Evolutionary conservation across 2,888 invertebrate genomes (phyloP).

Genomic region (Meta bourneti): DNA sequence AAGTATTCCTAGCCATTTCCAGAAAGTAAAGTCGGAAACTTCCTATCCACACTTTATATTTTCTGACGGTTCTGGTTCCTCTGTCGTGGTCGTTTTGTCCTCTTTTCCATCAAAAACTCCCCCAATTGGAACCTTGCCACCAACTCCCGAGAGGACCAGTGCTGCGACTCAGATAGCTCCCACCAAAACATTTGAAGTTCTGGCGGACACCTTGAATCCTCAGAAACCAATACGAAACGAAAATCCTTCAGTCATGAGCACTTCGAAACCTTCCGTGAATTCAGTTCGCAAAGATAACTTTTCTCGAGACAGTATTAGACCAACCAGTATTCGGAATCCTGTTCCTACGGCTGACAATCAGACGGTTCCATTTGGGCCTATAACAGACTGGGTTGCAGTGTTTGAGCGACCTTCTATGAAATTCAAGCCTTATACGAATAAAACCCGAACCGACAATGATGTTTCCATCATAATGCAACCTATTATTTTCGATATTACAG

Average conservation of each 20-base stretch:
- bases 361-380: constrained; percentile 62
- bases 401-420: constrained; percentile 64
- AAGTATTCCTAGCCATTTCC: constrained; percentile 7
- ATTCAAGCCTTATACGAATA: constrained; percentile 48
- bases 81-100: constrained; percentile 18
- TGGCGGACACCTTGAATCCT: constrained; percentile 10
- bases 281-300: neutral
- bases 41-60: constrained; percentile 61
- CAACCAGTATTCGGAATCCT: constrained; percentile 8
- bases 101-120: constrained; percentile 36
- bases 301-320: constrained; percentile 2
- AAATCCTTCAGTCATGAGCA: neutral
- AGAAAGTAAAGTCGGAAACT: constrained; percentile 3
- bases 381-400: constrained; percentile 78
- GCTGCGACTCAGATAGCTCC: neutral
- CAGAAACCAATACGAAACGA: neutral
- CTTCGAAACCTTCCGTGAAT: constrained; percentile 14
- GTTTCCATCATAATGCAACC: constrained; percentile 78
- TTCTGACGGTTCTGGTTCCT: constrained; percentile 57
- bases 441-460: constrained; percentile 56
- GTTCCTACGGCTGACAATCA: constrained; percentile 15
- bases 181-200: constrained; percentile 58
- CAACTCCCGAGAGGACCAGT: neutral
- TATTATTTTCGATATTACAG: constrained; percentile 77
- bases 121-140: neutral